Conservation (phyloP, 2,888 invertebrate genomes). For the Hypolimnas misippus region DNA sequence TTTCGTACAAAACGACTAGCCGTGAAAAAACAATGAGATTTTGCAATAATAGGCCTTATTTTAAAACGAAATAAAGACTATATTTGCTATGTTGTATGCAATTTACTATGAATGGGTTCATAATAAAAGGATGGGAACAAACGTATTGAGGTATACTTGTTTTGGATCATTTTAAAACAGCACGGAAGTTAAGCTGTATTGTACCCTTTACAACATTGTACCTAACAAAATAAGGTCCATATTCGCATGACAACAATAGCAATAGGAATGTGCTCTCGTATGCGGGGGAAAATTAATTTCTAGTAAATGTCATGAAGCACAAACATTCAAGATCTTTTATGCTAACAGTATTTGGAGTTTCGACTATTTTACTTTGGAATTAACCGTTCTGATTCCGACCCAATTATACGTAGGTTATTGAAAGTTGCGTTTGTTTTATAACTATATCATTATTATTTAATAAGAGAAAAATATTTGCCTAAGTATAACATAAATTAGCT, state of each 20-base stretch:
- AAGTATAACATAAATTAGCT: too few relatives aligned
- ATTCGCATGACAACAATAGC: not conserved
- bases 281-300: constrained; percentile 4
- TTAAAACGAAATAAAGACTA: constrained; percentile 9
- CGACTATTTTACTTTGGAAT: not conserved
- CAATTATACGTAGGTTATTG: not conserved
- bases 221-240: not conserved
- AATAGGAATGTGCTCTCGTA: constrained; percentile 3
- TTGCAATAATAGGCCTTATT: constrained; percentile 18
- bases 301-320: constrained; percentile 3
- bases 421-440: too few relatives aligned
- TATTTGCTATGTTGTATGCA: constrained; percentile 19
- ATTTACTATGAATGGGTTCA: constrained; percentile 19
- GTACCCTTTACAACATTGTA: too few relatives aligned
- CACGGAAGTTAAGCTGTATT: too few relatives aligned
- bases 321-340: not conserved
- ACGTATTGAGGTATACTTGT: constrained; percentile 13
- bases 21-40: constrained; percentile 1
- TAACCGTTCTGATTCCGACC: not conserved
- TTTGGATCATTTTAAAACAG: constrained; percentile 16
- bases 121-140: constrained; percentile 25
- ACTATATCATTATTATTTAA: too few relatives aligned
- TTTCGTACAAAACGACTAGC: not conserved
- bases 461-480: too few relatives aligned
- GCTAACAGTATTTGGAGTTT: not conserved